Conservation (phyloP, 2,888 invertebrate genomes). For the Plebejus melissa region DNA sequence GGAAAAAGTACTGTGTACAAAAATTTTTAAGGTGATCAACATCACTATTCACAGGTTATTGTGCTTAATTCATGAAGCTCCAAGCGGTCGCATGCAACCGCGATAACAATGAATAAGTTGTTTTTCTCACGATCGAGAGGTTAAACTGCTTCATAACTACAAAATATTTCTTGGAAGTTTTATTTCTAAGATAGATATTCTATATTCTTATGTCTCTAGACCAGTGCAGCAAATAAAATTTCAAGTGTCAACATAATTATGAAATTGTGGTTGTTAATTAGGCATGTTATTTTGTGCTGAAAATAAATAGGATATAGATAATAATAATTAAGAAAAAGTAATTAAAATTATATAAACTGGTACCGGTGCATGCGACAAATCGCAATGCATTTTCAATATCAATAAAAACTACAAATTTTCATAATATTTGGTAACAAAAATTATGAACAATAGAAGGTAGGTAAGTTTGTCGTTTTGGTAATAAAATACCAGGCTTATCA, state of each 20-base stretch:
- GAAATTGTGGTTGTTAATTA: too few species aligned
- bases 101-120: too few species aligned
- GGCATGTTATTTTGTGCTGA: too few species aligned
- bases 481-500: conserved; percentile 32
- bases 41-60: too few species aligned
- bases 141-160: too few species aligned
- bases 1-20: too few species aligned
- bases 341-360: neutral
- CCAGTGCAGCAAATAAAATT: neutral
- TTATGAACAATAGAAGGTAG: neutral
- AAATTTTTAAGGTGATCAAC: too few species aligned
- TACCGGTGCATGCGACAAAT: neutral
- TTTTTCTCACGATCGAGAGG: too few species aligned
- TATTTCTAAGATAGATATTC: neutral
- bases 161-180: neutral
- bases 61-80: too few species aligned
- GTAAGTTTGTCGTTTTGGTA: neutral
- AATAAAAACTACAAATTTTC: neutral
- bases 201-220: neutral
- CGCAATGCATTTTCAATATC: neutral
- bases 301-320: neutral
- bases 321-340: neutral
- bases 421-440: neutral
- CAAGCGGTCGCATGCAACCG: too few species aligned
- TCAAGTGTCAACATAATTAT: neutral